Evolutionary conservation across 2,888 invertebrate genomes (phyloP).

Genomic region (Megalurothrips usitatus): DNA sequence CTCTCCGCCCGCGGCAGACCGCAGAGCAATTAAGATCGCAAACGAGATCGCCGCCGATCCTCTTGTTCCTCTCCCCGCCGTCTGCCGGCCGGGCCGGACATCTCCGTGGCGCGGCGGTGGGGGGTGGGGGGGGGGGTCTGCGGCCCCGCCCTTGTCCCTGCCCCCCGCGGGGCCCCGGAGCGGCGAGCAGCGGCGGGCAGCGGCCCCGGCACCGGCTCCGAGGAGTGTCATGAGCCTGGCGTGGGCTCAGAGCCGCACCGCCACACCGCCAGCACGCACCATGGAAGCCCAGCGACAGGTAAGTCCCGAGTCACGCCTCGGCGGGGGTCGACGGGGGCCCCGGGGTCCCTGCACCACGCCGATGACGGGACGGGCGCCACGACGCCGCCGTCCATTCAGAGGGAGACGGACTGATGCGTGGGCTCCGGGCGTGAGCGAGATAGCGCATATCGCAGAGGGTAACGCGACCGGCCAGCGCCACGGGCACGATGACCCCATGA

Average conservation of each 20-base stretch:
- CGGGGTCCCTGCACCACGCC: not conserved
- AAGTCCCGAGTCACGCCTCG: slow-evolving; percentile 7
- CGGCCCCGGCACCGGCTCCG: not conserved
- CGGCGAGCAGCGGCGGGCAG: not conserved
- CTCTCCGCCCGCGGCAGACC: too few species aligned
- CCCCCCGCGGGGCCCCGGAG: not conserved
- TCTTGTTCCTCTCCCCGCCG: too few species aligned
- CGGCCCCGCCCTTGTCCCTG: not conserved
- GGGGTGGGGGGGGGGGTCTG: not conserved
- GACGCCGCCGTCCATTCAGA: too few species aligned
- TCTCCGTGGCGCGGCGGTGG: not conserved
- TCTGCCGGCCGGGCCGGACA: too few species aligned
- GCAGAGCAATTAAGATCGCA: too few species aligned
- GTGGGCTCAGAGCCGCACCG: not conserved
- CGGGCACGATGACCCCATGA: too few species aligned
- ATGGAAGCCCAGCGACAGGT: slow-evolving; percentile 5
- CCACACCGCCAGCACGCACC: not conserved
- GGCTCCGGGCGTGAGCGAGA: too few species aligned
- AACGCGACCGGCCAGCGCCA: too few species aligned
- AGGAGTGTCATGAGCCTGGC: not conserved
- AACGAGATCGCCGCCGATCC: too few species aligned
- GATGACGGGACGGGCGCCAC: too few species aligned
- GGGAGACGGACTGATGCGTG: too few species aligned
- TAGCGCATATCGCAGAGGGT: too few species aligned
- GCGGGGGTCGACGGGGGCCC: not conserved